phyloP scores from a whole-genome alignment of 35 echinoderm and acorn worm species.

The Ophioderma brevispina region DNA sequence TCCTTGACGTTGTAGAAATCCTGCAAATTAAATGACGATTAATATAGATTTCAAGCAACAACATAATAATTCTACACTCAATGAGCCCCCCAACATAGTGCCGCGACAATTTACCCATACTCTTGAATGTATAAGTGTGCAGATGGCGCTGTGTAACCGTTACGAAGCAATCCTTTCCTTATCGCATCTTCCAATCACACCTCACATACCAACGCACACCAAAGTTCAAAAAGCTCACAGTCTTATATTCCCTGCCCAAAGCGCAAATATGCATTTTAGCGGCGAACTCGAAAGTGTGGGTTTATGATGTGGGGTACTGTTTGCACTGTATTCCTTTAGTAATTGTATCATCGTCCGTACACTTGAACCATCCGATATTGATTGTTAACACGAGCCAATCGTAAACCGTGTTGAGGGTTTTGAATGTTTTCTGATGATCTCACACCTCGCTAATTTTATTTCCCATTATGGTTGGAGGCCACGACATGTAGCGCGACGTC shows the following conservation, averaged over 20 bases:
- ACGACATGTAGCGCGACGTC: background rate
- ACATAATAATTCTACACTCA: background rate
- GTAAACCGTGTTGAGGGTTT: background rate
- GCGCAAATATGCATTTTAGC: constrained; percentile 4
- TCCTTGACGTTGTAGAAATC: too few species aligned
- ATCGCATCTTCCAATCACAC: background rate
- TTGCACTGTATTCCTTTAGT: background rate
- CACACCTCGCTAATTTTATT: background rate
- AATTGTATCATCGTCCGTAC: constrained; percentile 2
- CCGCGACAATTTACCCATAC: background rate
- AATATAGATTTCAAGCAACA: background rate
- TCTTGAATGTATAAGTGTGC: background rate
- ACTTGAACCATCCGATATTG: background rate
- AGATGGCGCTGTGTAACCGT: background rate
- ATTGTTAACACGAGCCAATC: background rate
- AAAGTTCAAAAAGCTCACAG: constrained; percentile 3
- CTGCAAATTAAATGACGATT: background rate
- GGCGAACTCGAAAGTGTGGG: background rate
- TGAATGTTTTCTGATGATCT: background rate
- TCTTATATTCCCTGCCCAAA: background rate
- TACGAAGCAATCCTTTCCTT: background rate
- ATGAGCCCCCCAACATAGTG: background rate
- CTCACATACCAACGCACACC: background rate
- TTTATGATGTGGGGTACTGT: background rate
- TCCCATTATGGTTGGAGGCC: background rate